phyloP scores from a whole-genome alignment of 2,888 invertebrate species.

The Agapetus fuscipes region DNA sequence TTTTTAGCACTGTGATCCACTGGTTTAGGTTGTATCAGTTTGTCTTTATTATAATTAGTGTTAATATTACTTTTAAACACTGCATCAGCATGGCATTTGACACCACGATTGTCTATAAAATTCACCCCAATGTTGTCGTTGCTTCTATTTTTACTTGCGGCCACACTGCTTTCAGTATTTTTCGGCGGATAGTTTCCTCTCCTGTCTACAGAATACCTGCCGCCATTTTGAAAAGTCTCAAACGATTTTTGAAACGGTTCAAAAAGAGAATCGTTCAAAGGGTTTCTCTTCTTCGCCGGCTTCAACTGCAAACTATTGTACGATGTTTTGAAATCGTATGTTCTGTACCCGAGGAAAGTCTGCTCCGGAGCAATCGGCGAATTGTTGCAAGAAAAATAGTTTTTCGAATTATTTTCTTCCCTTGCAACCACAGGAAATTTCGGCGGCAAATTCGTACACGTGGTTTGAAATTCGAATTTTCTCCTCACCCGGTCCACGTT shows the following conservation, averaged over 20 bases:
- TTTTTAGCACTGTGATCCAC: too few species aligned
- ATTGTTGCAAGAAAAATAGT: neutral
- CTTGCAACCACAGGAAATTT: slow-evolving; percentile 1
- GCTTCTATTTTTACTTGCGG: too few species aligned
- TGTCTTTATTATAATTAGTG: too few species aligned
- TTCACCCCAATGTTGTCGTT: too few species aligned
- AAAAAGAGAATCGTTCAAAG: neutral
- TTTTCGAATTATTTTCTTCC: neutral
- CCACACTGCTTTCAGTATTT: neutral
- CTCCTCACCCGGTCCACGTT: slow-evolving; percentile 6
- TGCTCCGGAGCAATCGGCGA: neutral
- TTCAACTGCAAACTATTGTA: neutral
- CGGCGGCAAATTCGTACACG: slow-evolving; percentile 6
- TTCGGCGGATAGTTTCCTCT: neutral
- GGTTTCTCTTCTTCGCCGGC: neutral
- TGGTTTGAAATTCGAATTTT: slow-evolving; percentile 10
- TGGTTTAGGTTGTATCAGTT: too few species aligned
- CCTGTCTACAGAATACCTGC: too few species aligned
- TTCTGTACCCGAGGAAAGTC: neutral
- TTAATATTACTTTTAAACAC: too few species aligned
- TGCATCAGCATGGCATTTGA: too few species aligned
- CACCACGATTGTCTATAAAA: too few species aligned
- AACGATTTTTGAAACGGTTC: neutral
- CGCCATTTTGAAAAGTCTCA: too few species aligned
- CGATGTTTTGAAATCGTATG: neutral